These are phyloP conservation scores for Argyresthia albistria DNA, from an alignment of 2,888 invertebrate genomes.

Conservation along the genomic window DNA sequence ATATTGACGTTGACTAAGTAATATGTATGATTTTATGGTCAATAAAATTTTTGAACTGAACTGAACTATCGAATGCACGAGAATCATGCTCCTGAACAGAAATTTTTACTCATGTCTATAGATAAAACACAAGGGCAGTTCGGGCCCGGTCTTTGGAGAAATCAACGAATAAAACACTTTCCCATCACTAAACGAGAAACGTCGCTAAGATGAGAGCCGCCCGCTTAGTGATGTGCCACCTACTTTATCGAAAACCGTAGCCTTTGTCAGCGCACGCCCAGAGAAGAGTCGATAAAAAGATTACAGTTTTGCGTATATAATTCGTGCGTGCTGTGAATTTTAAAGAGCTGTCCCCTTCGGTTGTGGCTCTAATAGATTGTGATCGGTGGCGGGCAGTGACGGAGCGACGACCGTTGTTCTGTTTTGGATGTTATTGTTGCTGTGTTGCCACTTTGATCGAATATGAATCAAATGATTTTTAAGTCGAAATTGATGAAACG, in stretches of 20 bases:
- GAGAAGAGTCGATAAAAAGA: conserved; percentile 59
- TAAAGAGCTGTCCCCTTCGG: conserved; percentile 47
- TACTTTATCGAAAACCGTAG: conserved; percentile 30
- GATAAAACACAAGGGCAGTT: not conserved
- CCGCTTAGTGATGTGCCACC: conserved; percentile 31
- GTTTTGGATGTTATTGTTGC: not conserved
- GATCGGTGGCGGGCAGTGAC: conserved; percentile 47
- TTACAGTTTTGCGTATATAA: conserved; percentile 61
- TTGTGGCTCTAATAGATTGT: conserved; percentile 55
- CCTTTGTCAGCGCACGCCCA: conserved; percentile 29
- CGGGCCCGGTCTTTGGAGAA: not conserved
- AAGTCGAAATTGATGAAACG: too few species aligned
- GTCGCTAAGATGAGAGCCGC: conserved; percentile 13
- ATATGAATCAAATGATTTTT: not conserved
- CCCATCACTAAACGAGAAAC: not conserved
- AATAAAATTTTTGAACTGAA: too few species aligned
- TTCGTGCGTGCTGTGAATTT: conserved; percentile 63
- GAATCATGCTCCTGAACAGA: too few species aligned
- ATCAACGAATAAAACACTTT: not conserved
- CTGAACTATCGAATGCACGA: too few species aligned
- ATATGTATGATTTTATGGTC: too few species aligned
- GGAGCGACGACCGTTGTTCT: conserved; percentile 27
- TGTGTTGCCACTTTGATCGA: not conserved
- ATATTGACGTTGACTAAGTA: too few species aligned
- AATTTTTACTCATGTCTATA: too few species aligned